Conservation (phyloP, 1,140 invertebrate species). For the Drosophila teissieri region DNA sequence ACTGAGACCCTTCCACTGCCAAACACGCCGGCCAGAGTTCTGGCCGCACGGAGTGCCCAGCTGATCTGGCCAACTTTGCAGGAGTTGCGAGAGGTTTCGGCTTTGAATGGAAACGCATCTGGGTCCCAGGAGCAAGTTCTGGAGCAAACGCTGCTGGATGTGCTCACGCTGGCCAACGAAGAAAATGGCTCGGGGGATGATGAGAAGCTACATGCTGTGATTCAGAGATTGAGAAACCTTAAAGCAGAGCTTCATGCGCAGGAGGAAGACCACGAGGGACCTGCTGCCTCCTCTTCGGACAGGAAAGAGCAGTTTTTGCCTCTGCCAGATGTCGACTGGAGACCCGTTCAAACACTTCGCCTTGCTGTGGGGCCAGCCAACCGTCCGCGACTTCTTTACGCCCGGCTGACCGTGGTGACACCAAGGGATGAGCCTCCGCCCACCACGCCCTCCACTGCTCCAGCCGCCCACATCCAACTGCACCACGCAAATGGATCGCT, state of each 20-base stretch:
- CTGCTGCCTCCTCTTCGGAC: background rate
- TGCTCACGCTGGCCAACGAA: slow-evolving; percentile 58
- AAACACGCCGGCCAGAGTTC: slow-evolving; percentile 58
- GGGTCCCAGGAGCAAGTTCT: slow-evolving; percentile 13
- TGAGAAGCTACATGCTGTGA: slow-evolving; percentile 56
- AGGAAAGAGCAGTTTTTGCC: slow-evolving; percentile 9
- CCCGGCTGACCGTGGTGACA: slow-evolving; percentile 40
- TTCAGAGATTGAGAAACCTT: slow-evolving; percentile 52
- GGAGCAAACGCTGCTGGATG: slow-evolving; percentile 50
- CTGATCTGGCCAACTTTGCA: slow-evolving; percentile 63
- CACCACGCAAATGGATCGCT: slow-evolving; percentile 64
- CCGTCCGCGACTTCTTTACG: slow-evolving; percentile 44
- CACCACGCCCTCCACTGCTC: slow-evolving; percentile 46
- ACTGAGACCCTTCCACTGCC: slow-evolving; percentile 55
- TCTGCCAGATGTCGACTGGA: background rate
- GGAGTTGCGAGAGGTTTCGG: slow-evolving; percentile 36
- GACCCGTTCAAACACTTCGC: slow-evolving; percentile 51
- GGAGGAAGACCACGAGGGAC: background rate
- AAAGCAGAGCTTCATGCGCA: slow-evolving; percentile 33
- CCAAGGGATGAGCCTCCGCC: slow-evolving; percentile 1
- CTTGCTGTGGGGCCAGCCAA: slow-evolving; percentile 39
- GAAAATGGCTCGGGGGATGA: slow-evolving; percentile 12
- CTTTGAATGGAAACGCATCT: background rate
- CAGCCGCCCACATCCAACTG: slow-evolving; percentile 58
- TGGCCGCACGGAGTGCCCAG: slow-evolving; percentile 66